Percentiles rank a stretch among this genome's conserved stretches.
Evolutionary conservation across 1,140 invertebrate species (phyloP).

Genomic region (Ctenoplectra terminalis): DNA sequence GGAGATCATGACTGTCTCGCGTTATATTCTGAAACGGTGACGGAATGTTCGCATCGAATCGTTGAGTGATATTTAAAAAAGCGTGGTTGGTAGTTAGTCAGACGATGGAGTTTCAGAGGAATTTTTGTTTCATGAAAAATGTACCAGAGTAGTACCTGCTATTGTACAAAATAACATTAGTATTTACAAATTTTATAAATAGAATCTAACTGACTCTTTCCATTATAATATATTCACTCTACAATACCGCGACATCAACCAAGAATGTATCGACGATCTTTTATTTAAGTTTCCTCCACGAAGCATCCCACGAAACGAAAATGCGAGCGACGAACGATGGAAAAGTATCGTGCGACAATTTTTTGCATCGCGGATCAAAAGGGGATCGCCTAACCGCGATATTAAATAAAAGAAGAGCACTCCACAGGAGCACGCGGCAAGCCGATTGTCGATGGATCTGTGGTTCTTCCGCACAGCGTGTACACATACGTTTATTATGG

Average conservation of each 20-base stretch:
- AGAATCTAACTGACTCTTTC: neutral
- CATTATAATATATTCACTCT: neutral
- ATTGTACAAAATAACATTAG: too few relatives aligned
- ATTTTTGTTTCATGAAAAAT: neutral
- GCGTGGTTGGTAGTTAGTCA: neutral
- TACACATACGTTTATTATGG: constrained; percentile 15
- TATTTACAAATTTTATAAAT: neutral
- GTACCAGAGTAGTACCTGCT: too few relatives aligned
- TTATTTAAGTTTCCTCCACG: neutral
- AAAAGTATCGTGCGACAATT: constrained; percentile 21
- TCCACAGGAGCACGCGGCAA: constrained; percentile 47
- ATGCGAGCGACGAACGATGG: neutral
- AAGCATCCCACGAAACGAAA: too few relatives aligned
- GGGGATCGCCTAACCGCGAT: constrained; percentile 42
- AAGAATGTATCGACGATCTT: neutral
- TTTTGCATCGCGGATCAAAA: constrained; percentile 26
- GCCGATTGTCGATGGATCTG: constrained; percentile 56
- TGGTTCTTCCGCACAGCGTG: neutral
- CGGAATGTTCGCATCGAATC: neutral
- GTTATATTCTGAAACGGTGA: neutral
- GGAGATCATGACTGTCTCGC: neutral
- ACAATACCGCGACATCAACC: neutral
- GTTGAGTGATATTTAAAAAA: too few relatives aligned
- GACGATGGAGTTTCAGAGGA: neutral
- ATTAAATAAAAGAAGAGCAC: constrained; percentile 61